phyloP scores from a whole-genome alignment of 2,888 invertebrate genomes.

The Sphaerophoria rueppellii region DNA sequence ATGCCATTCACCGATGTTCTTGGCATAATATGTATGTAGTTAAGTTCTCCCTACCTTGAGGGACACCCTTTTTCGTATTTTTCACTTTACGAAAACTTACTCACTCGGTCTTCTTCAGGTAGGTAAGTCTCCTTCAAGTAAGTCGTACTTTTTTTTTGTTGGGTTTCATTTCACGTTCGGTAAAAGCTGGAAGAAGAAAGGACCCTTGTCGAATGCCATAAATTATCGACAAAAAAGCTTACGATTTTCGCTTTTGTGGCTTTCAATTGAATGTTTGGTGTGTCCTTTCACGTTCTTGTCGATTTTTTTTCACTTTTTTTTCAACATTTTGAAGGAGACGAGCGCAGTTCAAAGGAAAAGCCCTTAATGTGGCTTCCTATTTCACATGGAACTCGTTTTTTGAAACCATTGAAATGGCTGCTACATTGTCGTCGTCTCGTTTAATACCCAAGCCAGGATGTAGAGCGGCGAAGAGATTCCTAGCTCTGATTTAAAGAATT shows the following conservation, averaged over 20 bases:
- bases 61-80: conserved; percentile 6
- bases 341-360: conserved; percentile 4
- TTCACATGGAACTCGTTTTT: conserved; percentile 46
- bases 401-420: conserved; percentile 10
- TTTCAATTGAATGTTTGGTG: conserved; percentile 71
- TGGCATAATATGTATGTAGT: too few relatives aligned
- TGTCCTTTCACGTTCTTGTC: conserved; percentile 57
- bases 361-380: conserved; percentile 60
- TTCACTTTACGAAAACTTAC: conserved; percentile 5
- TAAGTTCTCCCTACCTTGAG: neutral
- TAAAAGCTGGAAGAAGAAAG: conserved; percentile 51
- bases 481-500: conserved; percentile 57
- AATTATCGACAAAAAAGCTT: conserved; percentile 70
- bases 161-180: neutral
- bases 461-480: conserved; percentile 28
- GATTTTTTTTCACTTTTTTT: neutral
- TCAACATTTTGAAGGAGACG: conserved; percentile 15
- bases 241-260: conserved; percentile 70
- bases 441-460: neutral
- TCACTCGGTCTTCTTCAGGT: conserved; percentile 25
- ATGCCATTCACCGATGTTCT: conserved; percentile 44
- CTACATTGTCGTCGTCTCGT: conserved; percentile 11
- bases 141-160: conserved; percentile 32
- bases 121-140: conserved; percentile 50
- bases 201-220: conserved; percentile 69